Evolutionary conservation across 1,140 invertebrate species (phyloP), one percentile per base, ranked within the genome.

Genomic region (Lethrus apterus): DNA sequence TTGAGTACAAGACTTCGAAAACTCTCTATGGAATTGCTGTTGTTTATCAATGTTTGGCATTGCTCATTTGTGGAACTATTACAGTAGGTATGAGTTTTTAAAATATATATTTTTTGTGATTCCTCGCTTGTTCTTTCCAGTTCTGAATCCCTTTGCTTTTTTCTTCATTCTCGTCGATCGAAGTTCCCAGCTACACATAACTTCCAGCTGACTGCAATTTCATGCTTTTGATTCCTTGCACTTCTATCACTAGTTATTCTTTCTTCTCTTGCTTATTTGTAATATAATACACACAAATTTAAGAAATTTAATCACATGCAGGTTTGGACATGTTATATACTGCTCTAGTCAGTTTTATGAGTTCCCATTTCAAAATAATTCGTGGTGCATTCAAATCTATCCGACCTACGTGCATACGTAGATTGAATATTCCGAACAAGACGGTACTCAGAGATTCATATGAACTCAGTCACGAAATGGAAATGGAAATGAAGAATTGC

Each of bases 251-350:
- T n/a, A n/a, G n/a, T n/a, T n/a, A n/a, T n/a, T n/a, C n/a, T n/a
- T n/a, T n/a, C n/a, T n/a, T n/a, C n/a, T n/a, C n/a, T n/a, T n/a
- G n/a, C n/a, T n/a, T n/a, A n/a, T n/a, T n/a, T n/a, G n/a, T n/a
- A n/a, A n/a, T n/a, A n/a, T n/a, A n/a, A n/a, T n/a, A n/a, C n/a
- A n/a, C n/a, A n/a, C n/a, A n/a, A n/a, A n/a, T n/a, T n/a, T n/a
- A n/a, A n/a, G n/a, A n/a, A n/a, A n/a, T n/a, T n/a, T n/a, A n/a
- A n/a, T n/a, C n/a, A n/a, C n/a, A n/a, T n/a, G 14, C 15, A 47
- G 45, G 48, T 36, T 50, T 50, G 18, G 48, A 50, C 19, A 50
- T 50, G 48, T 32, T 50, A 15, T 50, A 36, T 34, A 32, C 32
- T 1, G 34, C 41, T n/a, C 15, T 50, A 1, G 38, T 46, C 1